Percentiles rank a stretch among this genome's conserved stretches.
These are phyloP conservation scores for Bombus pyrosoma DNA, from an alignment of 1,140 invertebrate species.

Conservation along the genomic window DNA sequence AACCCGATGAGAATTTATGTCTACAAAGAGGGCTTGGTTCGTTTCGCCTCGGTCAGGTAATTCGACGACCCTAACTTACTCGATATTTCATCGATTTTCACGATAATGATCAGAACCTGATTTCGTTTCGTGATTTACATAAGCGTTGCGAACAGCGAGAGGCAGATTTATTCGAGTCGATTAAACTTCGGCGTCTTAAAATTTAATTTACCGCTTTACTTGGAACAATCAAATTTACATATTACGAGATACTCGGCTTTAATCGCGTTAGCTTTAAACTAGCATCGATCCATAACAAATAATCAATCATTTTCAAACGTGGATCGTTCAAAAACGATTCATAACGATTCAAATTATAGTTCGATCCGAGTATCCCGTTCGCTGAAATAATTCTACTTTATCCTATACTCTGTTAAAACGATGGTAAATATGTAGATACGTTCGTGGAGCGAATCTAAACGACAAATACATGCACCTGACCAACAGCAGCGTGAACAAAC, in stretches of 20 bases:
- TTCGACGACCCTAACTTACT: too few relatives aligned
- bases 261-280: too few relatives aligned
- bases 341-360: too few relatives aligned
- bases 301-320: too few relatives aligned
- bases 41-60: conserved; percentile 96
- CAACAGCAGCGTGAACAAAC: conserved; percentile 98
- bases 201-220: too few relatives aligned
- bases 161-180: background rate
- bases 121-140: background rate
- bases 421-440: conserved; percentile 83
- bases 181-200: background rate
- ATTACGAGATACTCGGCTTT: too few relatives aligned
- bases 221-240: too few relatives aligned
- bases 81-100: background rate
- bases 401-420: background rate
- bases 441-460: conserved; percentile 87
- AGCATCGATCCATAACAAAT: too few relatives aligned
- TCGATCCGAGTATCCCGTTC: too few relatives aligned
- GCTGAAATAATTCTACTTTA: background rate
- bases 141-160: too few relatives aligned
- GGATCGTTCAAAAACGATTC: too few relatives aligned
- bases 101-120: background rate
- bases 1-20: conserved; percentile 96
- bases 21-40: conserved; percentile 96
- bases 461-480: conserved; percentile 98